phyloP scores from a whole-genome alignment of 2,797 vertebrate genomes.

The Miichthys miiuy region DNA sequence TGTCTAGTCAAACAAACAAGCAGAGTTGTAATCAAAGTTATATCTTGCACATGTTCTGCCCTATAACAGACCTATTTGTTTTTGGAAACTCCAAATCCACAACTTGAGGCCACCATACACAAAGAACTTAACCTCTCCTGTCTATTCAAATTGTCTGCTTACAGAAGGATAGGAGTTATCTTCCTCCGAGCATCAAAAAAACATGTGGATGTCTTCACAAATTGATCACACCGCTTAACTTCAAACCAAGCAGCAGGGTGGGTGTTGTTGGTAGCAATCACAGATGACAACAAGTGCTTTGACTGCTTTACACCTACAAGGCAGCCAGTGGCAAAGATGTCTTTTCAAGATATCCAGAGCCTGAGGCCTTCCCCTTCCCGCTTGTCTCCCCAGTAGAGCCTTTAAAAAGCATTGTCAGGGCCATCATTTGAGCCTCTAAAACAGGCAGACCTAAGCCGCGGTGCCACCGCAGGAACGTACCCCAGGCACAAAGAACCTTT shows the following conservation, averaged over 20 bases:
- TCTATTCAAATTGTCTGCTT: not conserved
- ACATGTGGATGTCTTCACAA: not conserved
- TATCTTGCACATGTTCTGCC: not conserved
- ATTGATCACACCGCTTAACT: accelerated
- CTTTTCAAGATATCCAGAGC: not conserved
- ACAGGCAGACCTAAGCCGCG: not conserved
- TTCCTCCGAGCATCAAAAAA: not conserved
- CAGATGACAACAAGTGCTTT: not conserved
- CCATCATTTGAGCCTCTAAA: constrained; percentile 5
- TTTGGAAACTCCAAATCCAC: not conserved
- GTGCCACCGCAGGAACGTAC: too few relatives aligned
- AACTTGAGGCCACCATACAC: not conserved
- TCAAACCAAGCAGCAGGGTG: not conserved
- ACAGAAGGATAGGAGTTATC: not conserved
- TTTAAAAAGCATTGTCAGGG: not conserved
- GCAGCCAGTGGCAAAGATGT: not conserved
- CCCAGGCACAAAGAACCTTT: too few relatives aligned
- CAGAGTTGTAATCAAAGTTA: not conserved
- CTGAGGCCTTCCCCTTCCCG: not conserved
- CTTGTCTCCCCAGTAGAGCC: not conserved
- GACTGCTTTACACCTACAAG: not conserved
- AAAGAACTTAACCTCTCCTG: not conserved
- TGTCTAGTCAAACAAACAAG: constrained; percentile 1
- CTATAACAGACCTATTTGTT: not conserved
- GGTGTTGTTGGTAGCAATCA: not conserved